Percentiles rank a stretch among this genome's conserved stretches.
These are phyloP conservation scores for Malacosoma neustria DNA, from an alignment of 2,888 invertebrate species.

Conservation along the genomic window DNA sequence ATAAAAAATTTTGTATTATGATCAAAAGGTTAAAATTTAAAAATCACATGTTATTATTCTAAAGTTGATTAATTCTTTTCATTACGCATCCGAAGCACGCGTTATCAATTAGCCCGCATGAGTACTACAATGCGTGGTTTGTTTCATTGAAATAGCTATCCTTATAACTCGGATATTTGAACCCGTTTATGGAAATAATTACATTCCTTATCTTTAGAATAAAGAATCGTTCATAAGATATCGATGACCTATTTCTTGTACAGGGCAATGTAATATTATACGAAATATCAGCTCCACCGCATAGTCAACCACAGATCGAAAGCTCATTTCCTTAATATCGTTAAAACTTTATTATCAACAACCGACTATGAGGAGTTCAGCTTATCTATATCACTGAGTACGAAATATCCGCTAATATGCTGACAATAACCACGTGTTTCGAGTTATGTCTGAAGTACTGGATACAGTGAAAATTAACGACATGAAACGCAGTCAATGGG, in stretches of 20 bases:
- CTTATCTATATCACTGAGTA: constrained; percentile 18
- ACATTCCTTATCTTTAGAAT: constrained; percentile 8
- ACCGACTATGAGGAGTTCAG: constrained; percentile 24
- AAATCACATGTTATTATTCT: no score
- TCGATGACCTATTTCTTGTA: not conserved
- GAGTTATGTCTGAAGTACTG: constrained; percentile 29
- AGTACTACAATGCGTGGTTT: constrained; percentile 37
- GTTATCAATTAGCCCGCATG: constrained; percentile 48
- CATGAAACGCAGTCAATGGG: constrained; percentile 43
- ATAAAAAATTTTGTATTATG: no score
- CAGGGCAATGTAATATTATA: no score
- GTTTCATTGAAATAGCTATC: constrained; percentile 18
- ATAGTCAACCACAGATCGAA: constrained; percentile 25
- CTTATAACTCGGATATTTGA: constrained; percentile 24
- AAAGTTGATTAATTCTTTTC: constrained; percentile 28
- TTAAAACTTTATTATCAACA: constrained; percentile 6
- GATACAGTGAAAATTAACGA: constrained; percentile 34
- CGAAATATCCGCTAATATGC: constrained; percentile 16
- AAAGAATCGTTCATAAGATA: constrained; percentile 1
- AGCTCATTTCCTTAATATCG: constrained; percentile 42
- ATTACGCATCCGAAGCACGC: constrained; percentile 36
- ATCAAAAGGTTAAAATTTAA: no score
- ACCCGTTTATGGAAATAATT: constrained; percentile 18
- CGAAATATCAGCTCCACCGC: constrained; percentile 24
- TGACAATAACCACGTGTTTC: constrained; percentile 27